Percentiles rank a stretch among this genome's conserved stretches.
Conservation (phyloP, 1,140 invertebrate genomes). For the Plodia interpunctella region DNA sequence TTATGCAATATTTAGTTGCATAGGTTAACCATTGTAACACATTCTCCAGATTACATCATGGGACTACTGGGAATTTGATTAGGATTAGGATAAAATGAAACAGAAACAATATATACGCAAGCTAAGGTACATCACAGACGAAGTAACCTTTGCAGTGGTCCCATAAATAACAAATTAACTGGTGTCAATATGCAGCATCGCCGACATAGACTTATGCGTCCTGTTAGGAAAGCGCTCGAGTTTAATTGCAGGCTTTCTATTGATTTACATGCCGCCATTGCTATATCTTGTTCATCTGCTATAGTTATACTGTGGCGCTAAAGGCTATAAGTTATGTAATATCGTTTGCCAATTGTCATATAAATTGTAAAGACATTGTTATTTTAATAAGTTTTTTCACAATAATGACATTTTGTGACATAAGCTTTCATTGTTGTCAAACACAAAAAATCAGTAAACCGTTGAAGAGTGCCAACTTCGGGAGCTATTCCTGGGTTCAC, state of each 20-base stretch:
- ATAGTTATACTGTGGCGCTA: conserved; percentile 5
- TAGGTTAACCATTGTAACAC: too few relatives aligned
- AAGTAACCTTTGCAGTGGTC: conserved; percentile 5
- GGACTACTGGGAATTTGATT: too few relatives aligned
- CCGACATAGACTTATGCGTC: conserved; percentile 27
- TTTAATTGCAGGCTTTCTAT: conserved; percentile 29
- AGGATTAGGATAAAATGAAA: background rate
- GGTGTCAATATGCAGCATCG: conserved; percentile 24
- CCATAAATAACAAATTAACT: conserved; percentile 36
- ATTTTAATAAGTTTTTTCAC: too few relatives aligned
- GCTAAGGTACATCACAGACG: background rate
- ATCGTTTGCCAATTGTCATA: background rate
- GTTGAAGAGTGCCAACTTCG: too few relatives aligned
- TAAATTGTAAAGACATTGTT: background rate
- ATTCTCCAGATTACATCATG: too few relatives aligned
- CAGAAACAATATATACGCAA: background rate
- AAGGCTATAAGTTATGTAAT: background rate
- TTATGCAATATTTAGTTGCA: too few relatives aligned
- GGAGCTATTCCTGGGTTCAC: too few relatives aligned
- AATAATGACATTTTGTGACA: too few relatives aligned
- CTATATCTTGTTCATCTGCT: conserved; percentile 5
- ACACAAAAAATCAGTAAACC: too few relatives aligned
- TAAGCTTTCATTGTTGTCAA: too few relatives aligned
- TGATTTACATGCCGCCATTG: conserved; percentile 20
- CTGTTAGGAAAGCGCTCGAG: conserved; percentile 28